Base-by-base conservation (phyloP, 1,140 invertebrate species). In the Sinonovacula constricta region DNA sequence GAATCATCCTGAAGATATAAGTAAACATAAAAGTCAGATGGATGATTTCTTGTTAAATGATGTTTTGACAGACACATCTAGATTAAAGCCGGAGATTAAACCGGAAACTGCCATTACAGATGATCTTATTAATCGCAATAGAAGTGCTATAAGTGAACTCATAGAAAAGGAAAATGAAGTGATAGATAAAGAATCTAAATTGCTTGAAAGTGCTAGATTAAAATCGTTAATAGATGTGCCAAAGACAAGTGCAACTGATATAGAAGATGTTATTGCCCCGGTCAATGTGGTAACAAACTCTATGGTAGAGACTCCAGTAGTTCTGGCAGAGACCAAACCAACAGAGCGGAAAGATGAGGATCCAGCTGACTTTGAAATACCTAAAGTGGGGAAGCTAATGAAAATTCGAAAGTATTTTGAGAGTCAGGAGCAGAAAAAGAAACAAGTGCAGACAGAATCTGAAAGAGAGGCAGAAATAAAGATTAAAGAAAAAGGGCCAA, bases 391-490 rank as follows among this genome's bases (percentile, higher is more conserved):
- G 5, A 76, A 76, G 30, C 45, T 76, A 26, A 76, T 76, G 72
- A 76, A 76, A 36, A 76, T 76, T 2, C 66, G 72, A 36, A 76
- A 76, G 56, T 76, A 76, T 45, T 57, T 66, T 56, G 62, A 76
- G 28, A 76, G 45, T 67, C 62, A 65, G 56, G 62, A 76, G 54
- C 62, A 76, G 33, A 76, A 76, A 59, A 54, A 53, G 4, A 54
- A 53, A 4, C 57, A 70, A 18, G 72, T 66, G 51, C 72, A 67
- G 31, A 76, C 72, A 34, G 39, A 45, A 45, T 26, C 62, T 33
- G 72, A 66, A 76, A 76, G 67, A 31, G 60, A 63, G 0, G 7
- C 62, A 30, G 72, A 66, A 59, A 39, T 67, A 28, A 76, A 54
- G 59, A 51, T 76, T 39, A 59, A 57, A 54, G 72, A 76, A 56